Evolutionary conservation across 2,113 vertebrate genomes (phyloP).

Genomic region (Bungarus multicinctus): DNA sequence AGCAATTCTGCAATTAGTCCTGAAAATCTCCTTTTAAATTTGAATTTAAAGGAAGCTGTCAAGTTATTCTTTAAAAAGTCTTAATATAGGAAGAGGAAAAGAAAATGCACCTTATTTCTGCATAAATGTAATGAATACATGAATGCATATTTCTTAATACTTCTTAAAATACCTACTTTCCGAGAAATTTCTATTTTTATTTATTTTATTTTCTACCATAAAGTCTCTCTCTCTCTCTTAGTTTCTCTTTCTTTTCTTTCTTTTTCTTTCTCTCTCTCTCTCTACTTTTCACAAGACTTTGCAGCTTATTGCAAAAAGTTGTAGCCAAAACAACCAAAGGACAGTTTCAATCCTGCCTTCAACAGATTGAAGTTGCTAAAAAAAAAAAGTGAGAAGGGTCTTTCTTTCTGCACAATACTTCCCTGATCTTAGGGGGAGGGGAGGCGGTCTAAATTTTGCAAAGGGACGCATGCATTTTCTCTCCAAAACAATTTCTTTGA

Average conservation of each 20-base stretch:
- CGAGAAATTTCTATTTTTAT: background rate
- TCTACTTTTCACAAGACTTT: background rate
- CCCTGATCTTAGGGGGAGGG: background rate
- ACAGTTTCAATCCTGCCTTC: background rate
- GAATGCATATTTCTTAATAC: slow-evolving; percentile 10
- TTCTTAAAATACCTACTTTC: slow-evolving; percentile 29
- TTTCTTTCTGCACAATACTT: background rate
- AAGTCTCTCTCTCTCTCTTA: no score
- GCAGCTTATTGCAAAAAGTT: background rate
- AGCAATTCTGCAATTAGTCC: background rate
- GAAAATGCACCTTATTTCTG: slow-evolving; percentile 20
- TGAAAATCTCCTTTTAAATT: background rate
- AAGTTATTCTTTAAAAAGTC: background rate
- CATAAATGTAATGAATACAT: background rate
- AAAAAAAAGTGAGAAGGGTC: background rate
- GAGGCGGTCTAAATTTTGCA: background rate
- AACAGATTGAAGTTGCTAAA: background rate
- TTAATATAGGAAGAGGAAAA: background rate
- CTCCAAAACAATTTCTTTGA: background rate
- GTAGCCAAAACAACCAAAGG: background rate
- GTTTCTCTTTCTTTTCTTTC: background rate
- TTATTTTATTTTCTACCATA: background rate
- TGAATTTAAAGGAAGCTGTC: background rate
- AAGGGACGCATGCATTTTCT: background rate
- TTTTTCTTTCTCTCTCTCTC: background rate